These are phyloP conservation scores for Sinocyclocheilus anshuiensis DNA, from an alignment of 2,113 vertebrate genomes.

Conservation along the genomic window DNA sequence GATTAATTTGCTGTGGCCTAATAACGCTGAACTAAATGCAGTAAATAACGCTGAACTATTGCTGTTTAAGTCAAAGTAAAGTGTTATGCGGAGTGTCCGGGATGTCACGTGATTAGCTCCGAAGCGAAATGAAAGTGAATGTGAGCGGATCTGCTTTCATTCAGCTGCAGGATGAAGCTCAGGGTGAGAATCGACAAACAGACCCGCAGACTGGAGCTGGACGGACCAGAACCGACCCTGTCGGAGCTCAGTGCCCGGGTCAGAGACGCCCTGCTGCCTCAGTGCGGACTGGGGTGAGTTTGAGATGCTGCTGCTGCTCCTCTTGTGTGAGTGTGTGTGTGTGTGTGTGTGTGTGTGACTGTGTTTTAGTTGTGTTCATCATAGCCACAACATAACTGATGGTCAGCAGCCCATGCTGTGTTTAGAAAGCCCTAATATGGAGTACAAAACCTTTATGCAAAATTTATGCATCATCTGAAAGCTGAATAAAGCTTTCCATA, in stretches of 20 bases:
- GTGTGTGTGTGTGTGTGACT: too few relatives aligned
- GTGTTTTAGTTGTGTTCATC: too few relatives aligned
- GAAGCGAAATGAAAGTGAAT: slow-evolving; percentile 33
- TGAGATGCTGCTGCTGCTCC: slow-evolving; percentile 42
- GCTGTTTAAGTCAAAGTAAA: neutral
- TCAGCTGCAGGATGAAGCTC: slow-evolving; percentile 80
- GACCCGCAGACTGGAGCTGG: slow-evolving; percentile 77
- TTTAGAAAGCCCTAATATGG: too few relatives aligned
- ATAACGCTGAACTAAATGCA: neutral
- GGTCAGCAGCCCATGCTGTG: too few relatives aligned
- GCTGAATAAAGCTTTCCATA: too few relatives aligned
- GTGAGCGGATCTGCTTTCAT: neutral
- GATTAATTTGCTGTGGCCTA: neutral
- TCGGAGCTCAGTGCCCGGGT: slow-evolving; percentile 77
- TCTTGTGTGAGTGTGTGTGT: too few relatives aligned
- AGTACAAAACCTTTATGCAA: too few relatives aligned
- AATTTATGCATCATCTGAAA: too few relatives aligned
- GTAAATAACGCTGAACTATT: neutral
- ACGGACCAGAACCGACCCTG: slow-evolving; percentile 75
- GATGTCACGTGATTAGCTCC: neutral
- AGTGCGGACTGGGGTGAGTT: slow-evolving; percentile 76
- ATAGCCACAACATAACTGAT: too few relatives aligned
- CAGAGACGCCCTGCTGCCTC: slow-evolving; percentile 68
- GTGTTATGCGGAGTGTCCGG: neutral
- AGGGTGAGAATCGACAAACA: slow-evolving; percentile 78